Conservation (phyloP, 1,140 invertebrate species). For the Samia ricini region DNA sequence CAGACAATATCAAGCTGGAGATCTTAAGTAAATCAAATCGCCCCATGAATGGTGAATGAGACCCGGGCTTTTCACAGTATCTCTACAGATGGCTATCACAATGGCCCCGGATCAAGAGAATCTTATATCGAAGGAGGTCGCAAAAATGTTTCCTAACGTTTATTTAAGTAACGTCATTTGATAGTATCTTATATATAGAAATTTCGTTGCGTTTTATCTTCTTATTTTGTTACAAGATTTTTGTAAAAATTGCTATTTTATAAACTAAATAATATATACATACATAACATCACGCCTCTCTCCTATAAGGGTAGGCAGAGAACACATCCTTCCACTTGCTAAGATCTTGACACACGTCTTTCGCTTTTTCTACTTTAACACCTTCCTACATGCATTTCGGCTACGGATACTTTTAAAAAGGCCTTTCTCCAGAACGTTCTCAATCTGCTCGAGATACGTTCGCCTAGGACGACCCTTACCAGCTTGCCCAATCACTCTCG, state of each 20-base stretch:
- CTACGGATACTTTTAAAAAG: too few species aligned
- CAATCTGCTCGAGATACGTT: too few species aligned
- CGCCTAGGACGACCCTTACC: too few species aligned
- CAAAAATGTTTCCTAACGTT: constrained; percentile 70
- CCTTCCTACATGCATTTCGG: too few species aligned
- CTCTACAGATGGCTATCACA: constrained; percentile 71
- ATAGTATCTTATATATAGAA: constrained; percentile 34
- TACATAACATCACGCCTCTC: too few species aligned
- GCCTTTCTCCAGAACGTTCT: too few species aligned
- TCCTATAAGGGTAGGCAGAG: too few species aligned
- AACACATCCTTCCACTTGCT: too few species aligned
- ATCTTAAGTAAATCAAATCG: constrained; percentile 78
- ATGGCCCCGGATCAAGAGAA: constrained; percentile 67
- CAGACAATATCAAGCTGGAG: constrained; percentile 68
- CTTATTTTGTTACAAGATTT: neutral
- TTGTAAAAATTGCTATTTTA: neutral
- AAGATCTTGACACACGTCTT: too few species aligned
- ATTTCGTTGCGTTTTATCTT: neutral
- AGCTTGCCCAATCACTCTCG: too few species aligned
- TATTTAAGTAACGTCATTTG: constrained; percentile 68
- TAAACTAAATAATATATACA: neutral
- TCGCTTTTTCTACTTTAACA: too few species aligned
- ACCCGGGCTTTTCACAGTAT: constrained; percentile 66
- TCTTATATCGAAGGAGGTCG: constrained; percentile 62
- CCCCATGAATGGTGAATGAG: constrained; percentile 74